phyloP scores from a whole-genome alignment of 2,113 vertebrate species.

The Aptenodytes forsteri region DNA sequence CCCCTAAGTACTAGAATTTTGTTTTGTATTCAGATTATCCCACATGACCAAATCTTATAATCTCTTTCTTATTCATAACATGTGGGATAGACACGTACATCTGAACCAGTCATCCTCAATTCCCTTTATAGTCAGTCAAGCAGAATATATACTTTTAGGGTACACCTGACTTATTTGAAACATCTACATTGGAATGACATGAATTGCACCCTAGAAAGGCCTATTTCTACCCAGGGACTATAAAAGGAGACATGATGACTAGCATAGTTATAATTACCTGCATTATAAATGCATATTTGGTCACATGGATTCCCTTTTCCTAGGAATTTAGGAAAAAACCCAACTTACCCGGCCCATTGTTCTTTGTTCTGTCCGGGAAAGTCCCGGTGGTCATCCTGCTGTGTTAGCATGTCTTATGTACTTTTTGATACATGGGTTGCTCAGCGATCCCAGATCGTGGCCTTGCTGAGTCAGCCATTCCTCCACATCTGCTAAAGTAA shows the following conservation, averaged over 20 bases:
- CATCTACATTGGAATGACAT: not conserved
- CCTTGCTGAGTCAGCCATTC: too few species aligned
- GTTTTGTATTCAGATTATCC: not conserved
- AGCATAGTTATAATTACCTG: not conserved
- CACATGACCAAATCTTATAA: not conserved
- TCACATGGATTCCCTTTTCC: not conserved
- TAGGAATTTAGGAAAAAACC: not conserved
- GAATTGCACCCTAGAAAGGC: not conserved
- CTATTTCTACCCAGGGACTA: not conserved
- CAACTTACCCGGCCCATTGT: not conserved
- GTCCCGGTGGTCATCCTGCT: too few species aligned
- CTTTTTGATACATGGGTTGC: too few species aligned
- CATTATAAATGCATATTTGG: not conserved
- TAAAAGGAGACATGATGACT: not conserved
- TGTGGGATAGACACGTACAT: not conserved
- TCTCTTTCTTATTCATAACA: not conserved
- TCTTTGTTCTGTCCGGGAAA: too few species aligned
- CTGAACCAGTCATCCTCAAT: not conserved
- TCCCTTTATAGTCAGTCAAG: not conserved
- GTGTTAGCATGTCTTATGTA: too few species aligned
- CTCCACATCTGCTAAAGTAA: not conserved
- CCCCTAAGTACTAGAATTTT: not conserved
- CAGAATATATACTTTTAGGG: not conserved
- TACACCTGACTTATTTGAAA: not conserved
- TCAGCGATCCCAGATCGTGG: too few species aligned